These are phyloP conservation scores for Tyrannus savana DNA, from an alignment of 2,113 vertebrate species.

Conservation along the genomic window DNA sequence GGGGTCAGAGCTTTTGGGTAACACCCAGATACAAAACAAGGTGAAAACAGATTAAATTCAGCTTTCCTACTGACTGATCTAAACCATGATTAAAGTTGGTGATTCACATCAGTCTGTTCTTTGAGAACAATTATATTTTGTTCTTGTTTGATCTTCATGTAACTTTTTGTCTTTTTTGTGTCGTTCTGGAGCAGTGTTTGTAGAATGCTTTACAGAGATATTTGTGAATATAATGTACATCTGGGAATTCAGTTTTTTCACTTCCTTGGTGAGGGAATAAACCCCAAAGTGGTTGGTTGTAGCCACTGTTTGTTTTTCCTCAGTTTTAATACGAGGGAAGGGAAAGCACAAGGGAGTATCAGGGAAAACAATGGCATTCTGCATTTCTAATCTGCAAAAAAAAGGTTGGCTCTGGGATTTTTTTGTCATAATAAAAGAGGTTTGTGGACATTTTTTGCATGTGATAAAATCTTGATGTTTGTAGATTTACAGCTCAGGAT, in stretches of 20 bases:
- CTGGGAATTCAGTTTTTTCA: neutral
- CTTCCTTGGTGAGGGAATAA: neutral
- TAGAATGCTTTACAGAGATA: neutral
- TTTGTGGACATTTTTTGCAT: neutral
- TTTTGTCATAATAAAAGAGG: neutral
- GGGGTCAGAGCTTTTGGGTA: neutral
- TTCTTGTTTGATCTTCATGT: neutral
- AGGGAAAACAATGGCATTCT: neutral
- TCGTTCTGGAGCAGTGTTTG: neutral
- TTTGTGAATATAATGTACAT: neutral
- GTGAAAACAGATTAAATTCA: neutral
- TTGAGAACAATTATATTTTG: neutral
- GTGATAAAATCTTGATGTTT: neutral
- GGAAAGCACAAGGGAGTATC: neutral
- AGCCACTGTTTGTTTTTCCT: neutral
- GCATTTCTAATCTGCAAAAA: neutral
- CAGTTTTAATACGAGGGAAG: neutral
- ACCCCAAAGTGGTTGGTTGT: neutral
- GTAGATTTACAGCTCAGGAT: neutral
- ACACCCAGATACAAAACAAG: neutral
- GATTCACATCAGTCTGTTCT: neutral
- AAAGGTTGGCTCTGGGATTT: accelerated
- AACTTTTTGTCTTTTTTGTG: neutral
- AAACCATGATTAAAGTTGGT: neutral
- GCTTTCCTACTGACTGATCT: neutral